Conservation (phyloP, 2,888 invertebrate genomes). For the Drosophila mimica region DNA sequence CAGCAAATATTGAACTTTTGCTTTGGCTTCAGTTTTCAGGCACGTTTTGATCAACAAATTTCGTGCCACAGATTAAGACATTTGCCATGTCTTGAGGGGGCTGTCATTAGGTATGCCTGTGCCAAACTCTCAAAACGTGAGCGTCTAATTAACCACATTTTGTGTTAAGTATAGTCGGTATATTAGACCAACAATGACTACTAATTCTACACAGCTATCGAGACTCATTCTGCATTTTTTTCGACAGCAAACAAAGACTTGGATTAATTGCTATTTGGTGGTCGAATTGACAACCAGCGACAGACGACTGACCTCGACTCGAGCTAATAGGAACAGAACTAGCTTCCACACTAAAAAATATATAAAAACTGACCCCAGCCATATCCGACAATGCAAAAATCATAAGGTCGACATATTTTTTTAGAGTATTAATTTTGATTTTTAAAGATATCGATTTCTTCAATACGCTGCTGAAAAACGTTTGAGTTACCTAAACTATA, state of each 20-base stretch:
- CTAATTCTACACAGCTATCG: constrained; percentile 30
- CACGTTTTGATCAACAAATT: constrained; percentile 54
- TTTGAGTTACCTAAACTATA: not conserved
- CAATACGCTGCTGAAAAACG: not conserved
- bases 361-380: constrained; percentile 50
- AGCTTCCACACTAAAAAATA: constrained; percentile 41
- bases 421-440: constrained; percentile 6
- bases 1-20: constrained; percentile 37
- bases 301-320: constrained; percentile 36
- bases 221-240: constrained; percentile 45
- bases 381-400: constrained; percentile 63
- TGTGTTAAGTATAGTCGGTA: constrained; percentile 17
- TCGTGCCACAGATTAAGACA: constrained; percentile 63
- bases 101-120: constrained; percentile 48
- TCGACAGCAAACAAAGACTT: constrained; percentile 32
- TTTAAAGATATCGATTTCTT: not conserved
- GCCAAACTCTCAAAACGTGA: constrained; percentile 50
- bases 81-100: constrained; percentile 32
- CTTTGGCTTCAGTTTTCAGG: constrained; percentile 6
- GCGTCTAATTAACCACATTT: constrained; percentile 48
- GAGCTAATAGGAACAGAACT: constrained; percentile 41
- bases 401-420: constrained; percentile 23
- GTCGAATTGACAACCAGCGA: constrained; percentile 17
- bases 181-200: constrained; percentile 29
- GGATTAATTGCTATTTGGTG: constrained; percentile 50